Evolutionary conservation across 2,113 vertebrate species (phyloP), one percentile per base, ranked within the genome.

Genomic region (Diglossa brunneiventris): DNA sequence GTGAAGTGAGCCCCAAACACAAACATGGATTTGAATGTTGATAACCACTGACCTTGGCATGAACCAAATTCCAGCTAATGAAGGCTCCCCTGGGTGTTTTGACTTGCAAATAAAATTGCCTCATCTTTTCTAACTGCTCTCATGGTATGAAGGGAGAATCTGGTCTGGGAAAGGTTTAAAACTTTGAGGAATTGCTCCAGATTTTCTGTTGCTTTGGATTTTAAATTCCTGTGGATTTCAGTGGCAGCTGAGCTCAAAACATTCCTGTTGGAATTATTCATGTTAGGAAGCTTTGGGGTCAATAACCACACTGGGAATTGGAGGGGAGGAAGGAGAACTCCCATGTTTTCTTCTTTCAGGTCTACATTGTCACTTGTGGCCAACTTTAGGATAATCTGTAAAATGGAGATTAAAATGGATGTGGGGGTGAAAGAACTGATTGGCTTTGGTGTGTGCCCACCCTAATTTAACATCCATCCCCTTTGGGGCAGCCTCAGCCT

Each of bases 101-200:
- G 52, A 39, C 44, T 50, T 87, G 64, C 42, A 70, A 35, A 62
- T 55, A 31, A 58, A 87, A 15, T 49, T 11, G 4, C 14, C 2
- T 46, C 12, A 4, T 30, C 30, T 64, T 53, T 70, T 24, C 33
- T 8, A 22, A 7, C 20, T 30, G 27, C 27, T 2, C 0, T 28
- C 0, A 0, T 7, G 41, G 21, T 15, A 0, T 5, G 27, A 5
- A 6, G 39, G 2, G 50, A 42, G 24, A 42, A 9, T 18, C 26
- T n/a, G 50, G 2, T 7, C 50, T 39, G 26, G 3, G 7, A 35
- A 12, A 11, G 35, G 44, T 24, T 41, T 68, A 8, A 27, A 68
- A 10, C 33, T 15, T 3, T 8, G 10, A 52, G 47, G 64, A 70
- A 4, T 22, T 2, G 5, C 68, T 30, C 18, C 55, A 26, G 2